Base-by-base conservation (phyloP, 2,113 vertebrate genomes). In the Stegastes partitus region DNA sequence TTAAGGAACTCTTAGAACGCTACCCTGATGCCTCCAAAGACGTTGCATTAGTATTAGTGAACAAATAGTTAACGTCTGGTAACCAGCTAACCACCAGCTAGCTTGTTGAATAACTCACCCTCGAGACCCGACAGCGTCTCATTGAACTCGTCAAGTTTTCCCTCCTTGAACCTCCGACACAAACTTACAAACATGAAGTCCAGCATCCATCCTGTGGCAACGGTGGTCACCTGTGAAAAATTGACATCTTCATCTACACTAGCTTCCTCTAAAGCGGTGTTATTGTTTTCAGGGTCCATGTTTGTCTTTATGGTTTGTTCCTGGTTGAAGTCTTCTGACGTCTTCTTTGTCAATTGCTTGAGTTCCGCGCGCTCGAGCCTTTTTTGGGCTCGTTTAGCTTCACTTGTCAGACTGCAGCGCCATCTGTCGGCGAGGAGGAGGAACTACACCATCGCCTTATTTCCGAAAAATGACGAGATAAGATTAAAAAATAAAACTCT, bases 121-220 rank as follows among this genome's bases (percentile, higher is more conserved):
- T 94, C 55, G 18, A 93, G 87, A 25, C 50, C 45, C 12, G 79
- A 49, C 2, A 93, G 34, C 1, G 68, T 79, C 51, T 81, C 63
- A 0, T 61, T 79, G 59, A 95, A 95, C 19, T 93, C 84, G 0
- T 77, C 77, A 0, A 59, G 21, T 14, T 91, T 76, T 0, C 44
- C 68, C 3, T 92, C 88, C 57, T 83, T 91, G 50, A 94, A 95
- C 23, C 55, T 56, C 2, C 81, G 92, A 83, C 90, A 94, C 44
- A 94, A 4, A 16, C 74, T 88, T 0, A 88, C 11, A 63, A 94
- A 94, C 71, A 82, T 34, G 3, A 94, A 95, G 51, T 95, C 94
- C 6, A 89, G 4, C 26, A 93, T 94, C 95, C 93, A 94, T 0
- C 22, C 58, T 0, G 63, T 55, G 5, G 86, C 92, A 0, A 94